A percentile compares a stretch with the other conserved stretches of the same genome.
phyloP scores from a whole-genome alignment of 2,797 vertebrate genomes.

The Tragelaphus eurycerus region DNA sequence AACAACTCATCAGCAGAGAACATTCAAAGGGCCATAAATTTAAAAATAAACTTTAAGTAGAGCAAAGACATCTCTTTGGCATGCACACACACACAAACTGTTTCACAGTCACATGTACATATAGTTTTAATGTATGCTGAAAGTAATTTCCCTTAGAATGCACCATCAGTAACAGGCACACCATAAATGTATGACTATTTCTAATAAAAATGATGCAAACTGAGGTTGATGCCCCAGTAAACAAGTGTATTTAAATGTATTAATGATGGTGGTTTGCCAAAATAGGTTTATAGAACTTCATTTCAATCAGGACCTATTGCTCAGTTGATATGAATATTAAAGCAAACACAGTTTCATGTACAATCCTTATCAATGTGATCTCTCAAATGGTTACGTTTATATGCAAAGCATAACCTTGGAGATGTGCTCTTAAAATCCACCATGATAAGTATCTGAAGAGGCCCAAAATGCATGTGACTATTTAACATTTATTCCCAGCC shows the following conservation, averaged over 20 bases:
- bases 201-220: conserved; percentile 73
- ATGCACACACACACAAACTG: background rate
- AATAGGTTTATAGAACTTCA: conserved; percentile 58
- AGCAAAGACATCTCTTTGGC: background rate
- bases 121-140: conserved; percentile 33
- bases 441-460: conserved; percentile 6
- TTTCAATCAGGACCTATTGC: conserved; percentile 62
- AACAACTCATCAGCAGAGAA: conserved; percentile 11
- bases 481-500: background rate
- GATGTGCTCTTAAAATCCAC: conserved; percentile 26
- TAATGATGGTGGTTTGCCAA: conserved; percentile 71
- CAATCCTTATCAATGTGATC: background rate
- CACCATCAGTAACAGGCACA: background rate
- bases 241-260: conserved; percentile 78
- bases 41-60: conserved; percentile 21
- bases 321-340: conserved; percentile 59
- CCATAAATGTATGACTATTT: conserved; percentile 65
- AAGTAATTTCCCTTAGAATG: conserved; percentile 57
- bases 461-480: background rate
- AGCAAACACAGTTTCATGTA: conserved; percentile 5
- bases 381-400: conserved; percentile 12
- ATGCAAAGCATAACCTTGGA: conserved; percentile 32
- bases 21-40: background rate
- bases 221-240: conserved; percentile 66
- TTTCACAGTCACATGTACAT: background rate